A percentile compares a stretch with the other conserved stretches of the same genome.
phyloP scores from a whole-genome alignment of 2,888 invertebrate species.

The Sturmia bella region DNA sequence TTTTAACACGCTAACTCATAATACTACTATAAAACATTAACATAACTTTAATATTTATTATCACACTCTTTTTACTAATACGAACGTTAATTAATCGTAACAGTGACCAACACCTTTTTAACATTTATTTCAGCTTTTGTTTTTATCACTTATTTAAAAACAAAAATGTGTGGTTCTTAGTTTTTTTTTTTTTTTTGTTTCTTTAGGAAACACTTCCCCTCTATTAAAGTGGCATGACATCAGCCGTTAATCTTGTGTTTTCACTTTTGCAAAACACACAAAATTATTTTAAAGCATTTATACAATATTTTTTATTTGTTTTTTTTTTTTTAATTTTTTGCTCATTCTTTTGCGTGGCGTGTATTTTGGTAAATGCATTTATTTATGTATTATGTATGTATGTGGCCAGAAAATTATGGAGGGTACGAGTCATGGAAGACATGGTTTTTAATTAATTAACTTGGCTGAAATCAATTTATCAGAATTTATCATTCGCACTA shows the following conservation, averaged over 20 bases:
- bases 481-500: conserved; percentile 72
- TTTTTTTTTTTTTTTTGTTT: not conserved
- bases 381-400: too few relatives aligned
- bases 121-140: conserved; percentile 28
- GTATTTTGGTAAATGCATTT: conserved; percentile 43
- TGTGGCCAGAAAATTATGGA: conserved; percentile 39
- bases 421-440: conserved; percentile 59
- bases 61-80: conserved; percentile 37
- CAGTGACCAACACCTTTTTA: conserved; percentile 66
- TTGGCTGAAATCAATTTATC: conserved; percentile 71
- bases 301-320: not conserved
- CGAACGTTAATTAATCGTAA: conserved; percentile 63
- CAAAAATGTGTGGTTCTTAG: not conserved
- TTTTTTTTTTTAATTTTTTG: conserved; percentile 3
- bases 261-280: conserved; percentile 64
- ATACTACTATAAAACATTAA: not conserved
- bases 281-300: conserved; percentile 37
- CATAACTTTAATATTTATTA: conserved; percentile 28
- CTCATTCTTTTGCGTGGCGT: not conserved
- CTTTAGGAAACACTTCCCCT: conserved; percentile 34
- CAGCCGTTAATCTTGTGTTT: conserved; percentile 66
- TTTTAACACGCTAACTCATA: conserved; percentile 41
- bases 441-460: conserved; percentile 72
- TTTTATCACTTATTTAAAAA: conserved; percentile 8
- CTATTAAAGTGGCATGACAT: conserved; percentile 50